A percentile compares a stretch with the other conserved stretches of the same genome.
These are phyloP conservation scores for Julus scanicus DNA, from an alignment of 2,888 invertebrate genomes.

Conservation along the genomic window DNA sequence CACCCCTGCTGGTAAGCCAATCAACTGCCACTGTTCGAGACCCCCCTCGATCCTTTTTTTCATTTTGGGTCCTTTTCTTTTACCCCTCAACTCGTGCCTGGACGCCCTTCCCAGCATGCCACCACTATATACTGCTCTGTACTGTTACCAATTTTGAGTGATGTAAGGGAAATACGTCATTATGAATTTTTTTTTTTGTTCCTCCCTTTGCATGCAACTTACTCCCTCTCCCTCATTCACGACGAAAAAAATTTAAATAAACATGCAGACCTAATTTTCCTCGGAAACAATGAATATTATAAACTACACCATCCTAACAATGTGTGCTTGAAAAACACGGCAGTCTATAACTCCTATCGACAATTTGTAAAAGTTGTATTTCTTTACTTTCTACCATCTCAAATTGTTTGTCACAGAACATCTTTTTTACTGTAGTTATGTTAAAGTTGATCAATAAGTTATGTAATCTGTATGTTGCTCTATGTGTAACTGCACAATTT, in stretches of 20 bases:
- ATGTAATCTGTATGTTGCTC: too few relatives aligned
- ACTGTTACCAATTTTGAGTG: slow-evolving; percentile 37
- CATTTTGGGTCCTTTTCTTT: slow-evolving; percentile 20
- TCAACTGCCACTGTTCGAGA: slow-evolving; percentile 27
- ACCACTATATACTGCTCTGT: neutral
- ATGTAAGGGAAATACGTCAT: slow-evolving; percentile 28
- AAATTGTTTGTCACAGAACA: too few relatives aligned
- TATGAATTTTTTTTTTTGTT: slow-evolving; percentile 18
- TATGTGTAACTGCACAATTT: too few relatives aligned
- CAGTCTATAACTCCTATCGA: too few relatives aligned
- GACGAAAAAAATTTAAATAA: slow-evolving; percentile 31
- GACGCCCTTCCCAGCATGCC: slow-evolving; percentile 36
- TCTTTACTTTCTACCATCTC: too few relatives aligned
- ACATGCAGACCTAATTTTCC: slow-evolving; percentile 17
- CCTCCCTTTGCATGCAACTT: slow-evolving; percentile 26
- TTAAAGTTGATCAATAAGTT: too few relatives aligned
- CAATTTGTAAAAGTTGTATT: too few relatives aligned
- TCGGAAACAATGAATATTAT: slow-evolving; percentile 8
- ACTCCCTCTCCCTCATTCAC: neutral
- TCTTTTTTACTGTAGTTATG: too few relatives aligned
- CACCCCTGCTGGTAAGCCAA: slow-evolving; percentile 42
- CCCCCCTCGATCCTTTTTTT: slow-evolving; percentile 20
- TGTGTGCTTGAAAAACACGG: neutral
- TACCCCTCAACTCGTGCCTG: slow-evolving; percentile 26
- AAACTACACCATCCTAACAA: neutral